Percentiles rank a stretch among this genome's conserved stretches.
Conservation (phyloP, 2,797 vertebrate genomes). For the Spondyliosoma cantharus region DNA sequence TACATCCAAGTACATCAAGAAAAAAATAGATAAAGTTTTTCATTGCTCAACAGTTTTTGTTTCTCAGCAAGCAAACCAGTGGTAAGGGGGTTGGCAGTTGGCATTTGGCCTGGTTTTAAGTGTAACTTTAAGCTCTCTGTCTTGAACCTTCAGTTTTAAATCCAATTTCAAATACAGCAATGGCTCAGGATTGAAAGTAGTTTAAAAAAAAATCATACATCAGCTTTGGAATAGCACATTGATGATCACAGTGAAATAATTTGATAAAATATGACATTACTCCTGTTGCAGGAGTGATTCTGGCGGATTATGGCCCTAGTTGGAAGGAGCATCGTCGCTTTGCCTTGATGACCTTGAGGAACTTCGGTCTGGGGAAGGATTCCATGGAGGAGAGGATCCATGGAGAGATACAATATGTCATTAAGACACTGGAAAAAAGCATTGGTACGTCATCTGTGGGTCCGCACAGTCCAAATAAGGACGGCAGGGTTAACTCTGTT, state of each 20-base stretch:
- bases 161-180: too few species aligned
- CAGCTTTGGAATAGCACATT: background rate
- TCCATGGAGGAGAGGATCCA: slow-evolving; percentile 83
- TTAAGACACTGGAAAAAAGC: slow-evolving; percentile 63
- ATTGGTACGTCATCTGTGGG: slow-evolving; percentile 61
- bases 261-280: background rate
- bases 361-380: slow-evolving; percentile 84
- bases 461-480: too few species aligned
- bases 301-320: slow-evolving; percentile 72
- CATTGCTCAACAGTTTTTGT: too few species aligned
- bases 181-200: too few species aligned
- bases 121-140: too few species aligned
- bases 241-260: background rate
- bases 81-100: too few species aligned
- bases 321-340: slow-evolving; percentile 84
- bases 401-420: slow-evolving; percentile 67
- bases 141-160: too few species aligned
- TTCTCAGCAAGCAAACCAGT: too few species aligned
- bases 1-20: too few species aligned
- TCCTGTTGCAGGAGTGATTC: slow-evolving; percentile 71
- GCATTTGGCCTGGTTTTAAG: too few species aligned
- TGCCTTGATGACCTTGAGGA: slow-evolving; percentile 80
- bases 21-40: too few species aligned
- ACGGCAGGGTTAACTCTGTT: background rate
- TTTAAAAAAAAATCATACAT: too few species aligned